These are phyloP conservation scores for Oreamnos americanus DNA, from an alignment of 2,113 vertebrate species.

Conservation along the genomic window DNA sequence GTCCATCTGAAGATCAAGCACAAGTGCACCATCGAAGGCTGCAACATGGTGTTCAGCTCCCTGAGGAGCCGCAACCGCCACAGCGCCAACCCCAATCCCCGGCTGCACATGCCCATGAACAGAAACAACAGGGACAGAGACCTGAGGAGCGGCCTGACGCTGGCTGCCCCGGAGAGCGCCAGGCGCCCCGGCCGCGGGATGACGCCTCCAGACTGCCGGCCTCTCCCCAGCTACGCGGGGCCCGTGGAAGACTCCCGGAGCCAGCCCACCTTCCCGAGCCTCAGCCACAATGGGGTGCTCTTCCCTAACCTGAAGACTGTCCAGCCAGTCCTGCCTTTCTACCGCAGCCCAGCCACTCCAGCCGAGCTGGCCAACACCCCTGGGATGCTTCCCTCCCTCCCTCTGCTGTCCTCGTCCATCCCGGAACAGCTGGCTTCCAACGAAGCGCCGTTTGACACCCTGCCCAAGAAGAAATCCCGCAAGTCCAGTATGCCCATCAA, in stretches of 20 bases:
- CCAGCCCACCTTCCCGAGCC: slow-evolving; percentile 81
- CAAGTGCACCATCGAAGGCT: slow-evolving; percentile 96
- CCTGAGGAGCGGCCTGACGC: slow-evolving; percentile 83
- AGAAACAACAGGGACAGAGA: slow-evolving; percentile 97
- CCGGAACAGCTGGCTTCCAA: slow-evolving; percentile 84
- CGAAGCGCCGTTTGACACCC: slow-evolving; percentile 81
- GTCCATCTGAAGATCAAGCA: slow-evolving; percentile 99
- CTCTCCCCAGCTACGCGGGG: slow-evolving; percentile 83
- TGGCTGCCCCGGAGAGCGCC: slow-evolving; percentile 81
- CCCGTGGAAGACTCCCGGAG: slow-evolving; percentile 86
- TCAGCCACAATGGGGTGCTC: slow-evolving; percentile 91
- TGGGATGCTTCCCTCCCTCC: slow-evolving; percentile 92
- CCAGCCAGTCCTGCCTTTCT: slow-evolving; percentile 97
- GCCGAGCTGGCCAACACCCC: slow-evolving; percentile 96
- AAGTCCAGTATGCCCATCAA: slow-evolving; percentile 99
- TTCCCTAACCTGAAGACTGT: slow-evolving; percentile 97
- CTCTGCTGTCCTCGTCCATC: slow-evolving; percentile 91
- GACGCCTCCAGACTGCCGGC: slow-evolving; percentile 82
- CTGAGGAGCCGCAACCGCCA: slow-evolving; percentile 96
- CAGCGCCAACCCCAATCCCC: slow-evolving; percentile 97
- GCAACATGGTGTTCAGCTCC: slow-evolving; percentile 99
- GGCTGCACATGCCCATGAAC: slow-evolving; percentile 99
- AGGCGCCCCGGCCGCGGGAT: slow-evolving; percentile 82
- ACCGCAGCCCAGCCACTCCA: slow-evolving; percentile 93
- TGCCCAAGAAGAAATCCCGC: slow-evolving; percentile 98